Percentiles rank a stretch among this genome's conserved stretches.
These are phyloP conservation scores for Glossophaga mutica DNA, from an alignment of 2,797 vertebrate species.

Conservation along the genomic window DNA sequence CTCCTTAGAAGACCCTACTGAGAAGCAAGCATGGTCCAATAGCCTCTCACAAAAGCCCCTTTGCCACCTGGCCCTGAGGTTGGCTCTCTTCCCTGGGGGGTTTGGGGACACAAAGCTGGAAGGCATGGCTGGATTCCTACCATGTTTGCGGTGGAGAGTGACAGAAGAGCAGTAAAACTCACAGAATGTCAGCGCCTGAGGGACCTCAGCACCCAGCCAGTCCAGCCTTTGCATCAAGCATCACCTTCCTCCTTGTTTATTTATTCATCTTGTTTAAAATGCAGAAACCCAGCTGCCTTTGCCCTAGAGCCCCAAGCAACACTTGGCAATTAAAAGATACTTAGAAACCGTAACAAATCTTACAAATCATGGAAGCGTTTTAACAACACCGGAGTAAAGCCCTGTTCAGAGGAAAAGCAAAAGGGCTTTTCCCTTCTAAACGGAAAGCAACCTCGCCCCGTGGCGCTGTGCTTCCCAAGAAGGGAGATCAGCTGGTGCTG, in stretches of 20 bases:
- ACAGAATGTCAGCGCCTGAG: rapidly evolving
- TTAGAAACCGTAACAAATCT: not conserved
- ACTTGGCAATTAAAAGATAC: constrained; percentile 2
- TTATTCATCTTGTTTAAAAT: not conserved
- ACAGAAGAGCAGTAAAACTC: not conserved
- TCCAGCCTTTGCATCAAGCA: not conserved
- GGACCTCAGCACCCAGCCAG: not conserved
- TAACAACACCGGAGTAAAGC: not conserved
- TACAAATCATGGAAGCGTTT: not conserved
- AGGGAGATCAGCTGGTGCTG: not conserved
- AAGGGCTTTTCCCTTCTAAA: not conserved
- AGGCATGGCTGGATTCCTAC: not conserved
- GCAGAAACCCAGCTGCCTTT: not conserved
- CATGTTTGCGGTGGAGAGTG: not conserved
- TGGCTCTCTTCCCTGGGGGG: not conserved
- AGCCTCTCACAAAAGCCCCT: not conserved
- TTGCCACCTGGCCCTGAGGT: not conserved
- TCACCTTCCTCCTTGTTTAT: not conserved
- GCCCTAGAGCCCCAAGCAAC: not conserved
- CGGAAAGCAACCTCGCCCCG: not conserved
- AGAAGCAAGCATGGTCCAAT: not conserved
- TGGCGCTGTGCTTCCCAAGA: not conserved
- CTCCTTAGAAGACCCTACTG: not conserved
- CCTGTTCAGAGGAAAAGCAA: not conserved
- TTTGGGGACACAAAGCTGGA: not conserved